Evolutionary conservation across 2,888 invertebrate genomes (phyloP).

Genomic region (Chesias legatella): DNA sequence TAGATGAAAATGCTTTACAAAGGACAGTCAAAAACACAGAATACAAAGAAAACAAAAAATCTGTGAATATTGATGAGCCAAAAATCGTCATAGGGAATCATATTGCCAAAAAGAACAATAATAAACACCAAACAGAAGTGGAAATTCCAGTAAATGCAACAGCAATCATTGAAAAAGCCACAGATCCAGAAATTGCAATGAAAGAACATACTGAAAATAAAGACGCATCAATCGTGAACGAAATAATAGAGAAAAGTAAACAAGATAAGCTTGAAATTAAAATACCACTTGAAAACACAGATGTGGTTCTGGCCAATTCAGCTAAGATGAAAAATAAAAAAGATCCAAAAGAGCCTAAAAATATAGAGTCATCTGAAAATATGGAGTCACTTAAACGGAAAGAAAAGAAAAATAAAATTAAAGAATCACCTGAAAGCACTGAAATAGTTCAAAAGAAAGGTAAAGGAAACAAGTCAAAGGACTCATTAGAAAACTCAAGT

Average conservation of each 20-base stretch:
- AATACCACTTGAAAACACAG: conserved; percentile 1
- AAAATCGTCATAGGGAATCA: too few species aligned
- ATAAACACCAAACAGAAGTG: background rate
- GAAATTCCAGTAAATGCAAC: too few species aligned
- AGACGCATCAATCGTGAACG: background rate
- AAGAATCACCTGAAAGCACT: background rate
- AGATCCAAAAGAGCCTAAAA: background rate
- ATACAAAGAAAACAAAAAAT: background rate
- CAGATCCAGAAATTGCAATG: too few species aligned
- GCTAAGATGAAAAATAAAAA: too few species aligned
- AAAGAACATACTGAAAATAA: background rate
- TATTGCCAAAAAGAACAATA: background rate
- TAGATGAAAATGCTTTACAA: conserved; percentile 10
- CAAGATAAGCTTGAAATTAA: background rate
- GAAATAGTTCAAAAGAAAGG: conserved; percentile 10
- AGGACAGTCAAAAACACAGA: conserved; percentile 7
- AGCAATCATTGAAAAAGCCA: too few species aligned
- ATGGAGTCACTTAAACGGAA: background rate
- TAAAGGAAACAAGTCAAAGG: conserved; percentile 15
- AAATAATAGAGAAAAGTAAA: background rate
- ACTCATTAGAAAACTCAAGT: conserved; percentile 3
- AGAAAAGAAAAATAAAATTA: background rate
- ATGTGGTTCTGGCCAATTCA: background rate
- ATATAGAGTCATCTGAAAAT: conserved; percentile 1
- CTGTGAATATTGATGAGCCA: background rate